Evolutionary conservation across 1,140 invertebrate genomes (phyloP).

Genomic region (Lethrus apterus): DNA sequence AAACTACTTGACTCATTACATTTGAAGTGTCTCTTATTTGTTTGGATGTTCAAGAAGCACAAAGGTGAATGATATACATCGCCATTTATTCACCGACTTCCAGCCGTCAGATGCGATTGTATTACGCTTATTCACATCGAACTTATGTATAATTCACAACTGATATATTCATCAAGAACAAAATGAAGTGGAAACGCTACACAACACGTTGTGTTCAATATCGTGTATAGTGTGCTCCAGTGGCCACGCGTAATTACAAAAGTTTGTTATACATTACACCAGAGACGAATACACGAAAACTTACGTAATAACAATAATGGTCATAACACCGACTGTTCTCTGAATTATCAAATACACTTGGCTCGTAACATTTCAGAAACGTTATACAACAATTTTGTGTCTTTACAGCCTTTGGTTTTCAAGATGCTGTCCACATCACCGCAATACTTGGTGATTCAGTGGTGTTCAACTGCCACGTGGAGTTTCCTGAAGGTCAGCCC

Average conservation of each 20-base stretch:
- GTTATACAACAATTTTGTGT: too few relatives aligned
- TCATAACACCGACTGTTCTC: too few relatives aligned
- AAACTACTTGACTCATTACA: too few relatives aligned
- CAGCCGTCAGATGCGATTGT: neutral
- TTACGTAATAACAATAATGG: too few relatives aligned
- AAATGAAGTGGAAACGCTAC: neutral
- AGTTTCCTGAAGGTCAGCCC: slow-evolving; percentile 87
- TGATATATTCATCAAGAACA: neutral
- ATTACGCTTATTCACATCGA: neutral
- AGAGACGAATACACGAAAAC: slow-evolving; percentile 1
- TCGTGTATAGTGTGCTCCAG: slow-evolving; percentile 1
- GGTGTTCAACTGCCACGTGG: slow-evolving; percentile 93
- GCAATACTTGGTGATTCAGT: slow-evolving; percentile 91
- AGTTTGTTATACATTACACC: neutral
- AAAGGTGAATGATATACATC: too few relatives aligned
- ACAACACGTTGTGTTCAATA: slow-evolving; percentile 10
- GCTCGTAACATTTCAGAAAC: too few relatives aligned
- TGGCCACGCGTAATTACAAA: slow-evolving; percentile 9
- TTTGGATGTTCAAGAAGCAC: too few relatives aligned
- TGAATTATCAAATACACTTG: too few relatives aligned
- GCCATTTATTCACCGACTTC: neutral
- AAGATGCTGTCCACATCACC: slow-evolving; percentile 90
- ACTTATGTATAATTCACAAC: too few relatives aligned
- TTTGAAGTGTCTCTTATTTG: too few relatives aligned
- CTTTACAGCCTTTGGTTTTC: slow-evolving; percentile 49